phyloP scores from a whole-genome alignment of 2,888 invertebrate genomes.

The Synanthedon myopaeformis region DNA sequence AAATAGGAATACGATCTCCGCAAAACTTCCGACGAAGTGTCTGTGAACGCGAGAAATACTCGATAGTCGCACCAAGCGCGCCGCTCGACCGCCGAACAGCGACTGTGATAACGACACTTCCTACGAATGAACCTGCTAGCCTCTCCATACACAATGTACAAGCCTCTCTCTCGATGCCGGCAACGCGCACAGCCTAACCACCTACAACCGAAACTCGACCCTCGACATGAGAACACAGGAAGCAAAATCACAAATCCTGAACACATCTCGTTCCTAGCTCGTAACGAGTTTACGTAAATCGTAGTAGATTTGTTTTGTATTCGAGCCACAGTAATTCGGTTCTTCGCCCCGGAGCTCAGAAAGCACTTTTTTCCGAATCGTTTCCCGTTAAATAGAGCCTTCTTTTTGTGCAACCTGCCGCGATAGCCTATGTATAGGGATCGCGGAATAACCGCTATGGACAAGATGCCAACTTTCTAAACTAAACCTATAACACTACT shows the following conservation, averaged over 20 bases:
- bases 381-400: conserved; percentile 54
- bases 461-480: conserved; percentile 69
- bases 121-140: conserved; percentile 56
- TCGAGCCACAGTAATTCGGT: conserved; percentile 52
- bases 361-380: conserved; percentile 53
- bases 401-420: conserved; percentile 50
- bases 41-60: conserved; percentile 21
- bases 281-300: conserved; percentile 69
- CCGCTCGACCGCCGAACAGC: conserved; percentile 61
- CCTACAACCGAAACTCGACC: conserved; percentile 28
- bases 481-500: conserved; percentile 57
- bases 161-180: conserved; percentile 50
- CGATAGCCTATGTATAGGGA: conserved; percentile 50
- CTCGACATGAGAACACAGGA: conserved; percentile 28
- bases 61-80: conserved; percentile 34
- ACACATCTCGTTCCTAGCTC: conserved; percentile 49
- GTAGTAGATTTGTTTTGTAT: conserved; percentile 64
- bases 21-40: conserved; percentile 52
- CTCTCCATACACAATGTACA: conserved; percentile 47
- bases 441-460: conserved; percentile 57
- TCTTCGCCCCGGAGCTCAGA: conserved; percentile 47
- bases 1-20: conserved; percentile 46
- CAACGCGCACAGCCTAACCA: conserved; percentile 31
- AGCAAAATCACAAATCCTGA: conserved; percentile 34
- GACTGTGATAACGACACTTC: conserved; percentile 67